Evolutionary conservation across 2,888 invertebrate genomes (phyloP).

Genomic region (Leptogaster cylindrica): DNA sequence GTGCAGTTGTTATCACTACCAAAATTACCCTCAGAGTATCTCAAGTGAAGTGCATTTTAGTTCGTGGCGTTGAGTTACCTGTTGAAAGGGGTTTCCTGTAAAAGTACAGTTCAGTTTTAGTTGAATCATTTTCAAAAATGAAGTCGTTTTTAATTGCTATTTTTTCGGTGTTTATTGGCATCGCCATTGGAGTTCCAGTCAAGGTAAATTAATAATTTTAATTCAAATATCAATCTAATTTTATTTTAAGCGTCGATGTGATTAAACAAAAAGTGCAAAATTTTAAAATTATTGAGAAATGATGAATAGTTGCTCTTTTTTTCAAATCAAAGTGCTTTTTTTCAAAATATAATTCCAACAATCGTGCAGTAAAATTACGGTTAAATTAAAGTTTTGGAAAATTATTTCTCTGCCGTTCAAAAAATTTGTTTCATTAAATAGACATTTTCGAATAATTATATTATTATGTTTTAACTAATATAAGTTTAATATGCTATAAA

Average conservation of each 20-base stretch:
- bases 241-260: background rate
- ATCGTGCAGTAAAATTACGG: too few species aligned
- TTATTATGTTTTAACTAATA: too few species aligned
- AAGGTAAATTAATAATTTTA: slow-evolving; percentile 16
- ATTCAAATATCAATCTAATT: background rate
- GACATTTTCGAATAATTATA: too few species aligned
- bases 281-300: slow-evolving; percentile 31
- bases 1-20: slow-evolving; percentile 18
- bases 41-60: too few species aligned
- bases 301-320: background rate
- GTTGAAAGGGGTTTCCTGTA: too few species aligned
- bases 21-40: too few species aligned
- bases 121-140: slow-evolving; percentile 1
- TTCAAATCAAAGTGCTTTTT: background rate
- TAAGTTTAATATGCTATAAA: too few species aligned
- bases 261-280: too few species aligned
- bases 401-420: too few species aligned
- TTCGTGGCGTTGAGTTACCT: too few species aligned
- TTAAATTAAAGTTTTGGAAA: too few species aligned
- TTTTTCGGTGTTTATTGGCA: slow-evolving; percentile 25
- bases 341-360: background rate
- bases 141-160: slow-evolving; percentile 9
- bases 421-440: too few species aligned
- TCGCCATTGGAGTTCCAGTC: slow-evolving; percentile 19
- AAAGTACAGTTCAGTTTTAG: background rate